These are phyloP conservation scores for Genyomyrus donnyi DNA, from an alignment of 2,113 vertebrate species.

Conservation along the genomic window DNA sequence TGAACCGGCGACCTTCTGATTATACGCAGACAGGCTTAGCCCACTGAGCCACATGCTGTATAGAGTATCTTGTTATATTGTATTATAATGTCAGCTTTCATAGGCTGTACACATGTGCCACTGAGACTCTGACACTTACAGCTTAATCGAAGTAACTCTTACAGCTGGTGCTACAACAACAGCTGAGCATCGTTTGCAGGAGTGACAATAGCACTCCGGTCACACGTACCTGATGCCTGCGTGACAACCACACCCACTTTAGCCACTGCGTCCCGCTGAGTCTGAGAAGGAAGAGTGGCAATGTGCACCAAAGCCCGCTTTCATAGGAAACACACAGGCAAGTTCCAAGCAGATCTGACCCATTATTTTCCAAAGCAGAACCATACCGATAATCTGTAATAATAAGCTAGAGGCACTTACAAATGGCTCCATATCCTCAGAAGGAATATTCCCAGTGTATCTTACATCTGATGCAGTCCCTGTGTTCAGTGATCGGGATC, in stretches of 20 bases:
- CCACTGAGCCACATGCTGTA: no score
- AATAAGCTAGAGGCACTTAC: slow-evolving; percentile 38
- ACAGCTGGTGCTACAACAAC: not conserved
- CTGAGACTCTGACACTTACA: not conserved
- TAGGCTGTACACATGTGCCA: not conserved
- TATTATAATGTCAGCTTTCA: not conserved
- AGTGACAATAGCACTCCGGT: not conserved
- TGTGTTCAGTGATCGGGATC: slow-evolving; percentile 37
- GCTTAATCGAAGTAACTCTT: not conserved
- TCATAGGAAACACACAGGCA: not conserved
- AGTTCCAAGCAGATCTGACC: not conserved
- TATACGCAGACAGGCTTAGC: no score
- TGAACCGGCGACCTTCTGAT: no score
- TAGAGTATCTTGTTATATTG: no score
- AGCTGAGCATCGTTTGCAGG: not conserved
- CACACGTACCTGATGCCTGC: slow-evolving; percentile 31
- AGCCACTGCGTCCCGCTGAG: not conserved
- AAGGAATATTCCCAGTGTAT: slow-evolving; percentile 5
- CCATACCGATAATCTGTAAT: not conserved
- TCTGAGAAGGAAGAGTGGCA: not conserved
- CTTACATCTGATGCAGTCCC: not conserved
- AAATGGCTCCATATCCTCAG: slow-evolving; percentile 29
- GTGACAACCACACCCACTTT: slow-evolving; percentile 42
- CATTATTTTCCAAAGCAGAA: not conserved
- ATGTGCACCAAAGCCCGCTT: not conserved